Evolutionary conservation across 2,797 vertebrate species (phyloP).

Genomic region (Hemitrygon akajei): DNA sequence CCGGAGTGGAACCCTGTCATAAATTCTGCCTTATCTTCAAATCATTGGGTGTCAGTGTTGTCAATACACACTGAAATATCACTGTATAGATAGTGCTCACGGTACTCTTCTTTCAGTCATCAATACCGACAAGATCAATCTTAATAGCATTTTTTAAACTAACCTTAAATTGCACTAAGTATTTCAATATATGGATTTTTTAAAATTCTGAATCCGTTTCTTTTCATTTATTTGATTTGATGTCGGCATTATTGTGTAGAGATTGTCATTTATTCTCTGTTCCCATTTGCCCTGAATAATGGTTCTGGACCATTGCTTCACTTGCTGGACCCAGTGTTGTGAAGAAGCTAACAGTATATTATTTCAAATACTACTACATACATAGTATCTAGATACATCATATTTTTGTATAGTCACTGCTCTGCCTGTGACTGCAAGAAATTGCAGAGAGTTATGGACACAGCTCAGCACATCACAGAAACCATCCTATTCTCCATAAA

Average conservation of each 20-base stretch:
- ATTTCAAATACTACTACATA: no score
- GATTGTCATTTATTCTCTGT: background rate
- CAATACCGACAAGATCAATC: background rate
- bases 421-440: no score
- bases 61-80: background rate
- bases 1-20: no score
- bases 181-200: background rate
- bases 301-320: background rate
- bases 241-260: background rate
- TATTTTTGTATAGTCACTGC: no score
- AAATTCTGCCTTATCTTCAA: no score
- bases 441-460: no score
- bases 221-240: background rate
- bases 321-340: background rate
- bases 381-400: no score
- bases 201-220: background rate
- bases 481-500: no score
- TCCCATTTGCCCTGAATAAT: background rate
- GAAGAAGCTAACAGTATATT: background rate
- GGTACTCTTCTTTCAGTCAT: background rate
- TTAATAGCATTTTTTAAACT: background rate
- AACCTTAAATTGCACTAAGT: background rate
- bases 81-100: background rate
- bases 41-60: no score
- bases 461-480: no score